Percentiles rank a stretch among this genome's conserved stretches.
Conservation (phyloP, 1,140 invertebrate genomes). For the Zophobas morio region DNA sequence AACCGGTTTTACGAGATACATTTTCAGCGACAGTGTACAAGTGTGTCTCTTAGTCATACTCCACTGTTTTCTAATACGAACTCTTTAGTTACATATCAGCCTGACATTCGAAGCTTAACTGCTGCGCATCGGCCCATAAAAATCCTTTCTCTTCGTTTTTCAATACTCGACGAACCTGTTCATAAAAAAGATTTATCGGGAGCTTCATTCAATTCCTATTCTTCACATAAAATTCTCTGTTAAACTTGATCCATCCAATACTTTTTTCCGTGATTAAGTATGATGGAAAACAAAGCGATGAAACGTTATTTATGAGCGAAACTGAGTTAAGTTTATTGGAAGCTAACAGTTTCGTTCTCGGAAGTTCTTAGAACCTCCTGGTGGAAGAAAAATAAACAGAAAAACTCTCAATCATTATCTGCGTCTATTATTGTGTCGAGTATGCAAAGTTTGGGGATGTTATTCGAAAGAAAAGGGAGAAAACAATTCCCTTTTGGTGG, state of each 20-base stretch:
- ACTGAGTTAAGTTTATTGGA: constrained; percentile 21
- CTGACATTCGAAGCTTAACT: too few species aligned
- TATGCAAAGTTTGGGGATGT: constrained; percentile 40
- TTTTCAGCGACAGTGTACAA: too few species aligned
- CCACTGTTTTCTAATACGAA: too few species aligned
- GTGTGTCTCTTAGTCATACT: too few species aligned
- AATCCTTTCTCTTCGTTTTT: not conserved
- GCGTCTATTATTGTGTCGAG: constrained; percentile 28
- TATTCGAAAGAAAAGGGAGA: constrained; percentile 16
- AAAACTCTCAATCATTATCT: constrained; percentile 35
- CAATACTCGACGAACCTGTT: not conserved
- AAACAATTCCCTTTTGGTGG: constrained; percentile 38
- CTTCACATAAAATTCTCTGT: constrained; percentile 16
- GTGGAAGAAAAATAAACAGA: constrained; percentile 5
- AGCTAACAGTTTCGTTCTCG: constrained; percentile 21
- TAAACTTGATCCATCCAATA: constrained; percentile 17
- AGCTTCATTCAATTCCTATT: not conserved
- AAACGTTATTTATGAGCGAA: constrained; percentile 24
- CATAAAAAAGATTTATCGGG: constrained; percentile 12
- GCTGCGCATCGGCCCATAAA: too few species aligned
- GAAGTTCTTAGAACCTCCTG: constrained; percentile 7
- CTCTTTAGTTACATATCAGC: too few species aligned
- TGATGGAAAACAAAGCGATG: constrained; percentile 34
- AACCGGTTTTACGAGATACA: too few species aligned
- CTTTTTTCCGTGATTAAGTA: constrained; percentile 22